phyloP scores from a whole-genome alignment of 2,797 vertebrate species.

The Poeciliopsis infans region DNA sequence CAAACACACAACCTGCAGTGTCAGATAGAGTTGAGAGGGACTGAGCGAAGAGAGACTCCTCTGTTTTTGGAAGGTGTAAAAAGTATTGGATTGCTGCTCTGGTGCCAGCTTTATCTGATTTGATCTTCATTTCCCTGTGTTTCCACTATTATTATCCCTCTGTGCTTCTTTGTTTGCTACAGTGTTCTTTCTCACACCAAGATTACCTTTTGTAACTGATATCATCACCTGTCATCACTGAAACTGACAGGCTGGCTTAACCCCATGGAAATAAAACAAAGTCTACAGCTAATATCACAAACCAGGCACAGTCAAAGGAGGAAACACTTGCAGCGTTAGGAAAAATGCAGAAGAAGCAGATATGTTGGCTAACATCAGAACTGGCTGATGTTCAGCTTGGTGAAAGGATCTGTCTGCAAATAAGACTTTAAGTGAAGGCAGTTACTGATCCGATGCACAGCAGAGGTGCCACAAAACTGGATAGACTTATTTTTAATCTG shows the following conservation, averaged over 20 bases:
- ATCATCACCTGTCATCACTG: constrained; percentile 24
- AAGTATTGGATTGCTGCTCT: constrained; percentile 65
- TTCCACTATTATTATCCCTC: constrained; percentile 36
- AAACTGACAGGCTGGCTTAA: constrained; percentile 26
- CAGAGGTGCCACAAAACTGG: background rate
- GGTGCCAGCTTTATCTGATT: constrained; percentile 61
- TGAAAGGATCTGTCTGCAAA: background rate
- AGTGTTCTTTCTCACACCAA: constrained; percentile 32
- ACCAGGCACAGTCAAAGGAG: constrained; percentile 3
- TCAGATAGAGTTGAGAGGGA: constrained; percentile 54
- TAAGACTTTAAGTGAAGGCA: background rate
- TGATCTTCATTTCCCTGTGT: constrained; percentile 55
- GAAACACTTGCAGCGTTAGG: background rate
- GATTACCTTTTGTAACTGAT: constrained; percentile 52
- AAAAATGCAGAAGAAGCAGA: background rate
- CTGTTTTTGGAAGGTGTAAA: constrained; percentile 48
- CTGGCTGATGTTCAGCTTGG: background rate
- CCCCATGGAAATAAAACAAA: constrained; percentile 12
- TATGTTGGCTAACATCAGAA: background rate
- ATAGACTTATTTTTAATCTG: background rate
- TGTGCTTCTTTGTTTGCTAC: constrained; percentile 49
- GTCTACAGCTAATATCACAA: constrained; percentile 15
- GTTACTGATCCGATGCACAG: background rate
- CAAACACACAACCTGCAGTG: constrained; percentile 52
- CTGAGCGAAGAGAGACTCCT: constrained; percentile 53